Conservation (phyloP, 2,888 invertebrate genomes). For the Latrodectus elegans region DNA sequence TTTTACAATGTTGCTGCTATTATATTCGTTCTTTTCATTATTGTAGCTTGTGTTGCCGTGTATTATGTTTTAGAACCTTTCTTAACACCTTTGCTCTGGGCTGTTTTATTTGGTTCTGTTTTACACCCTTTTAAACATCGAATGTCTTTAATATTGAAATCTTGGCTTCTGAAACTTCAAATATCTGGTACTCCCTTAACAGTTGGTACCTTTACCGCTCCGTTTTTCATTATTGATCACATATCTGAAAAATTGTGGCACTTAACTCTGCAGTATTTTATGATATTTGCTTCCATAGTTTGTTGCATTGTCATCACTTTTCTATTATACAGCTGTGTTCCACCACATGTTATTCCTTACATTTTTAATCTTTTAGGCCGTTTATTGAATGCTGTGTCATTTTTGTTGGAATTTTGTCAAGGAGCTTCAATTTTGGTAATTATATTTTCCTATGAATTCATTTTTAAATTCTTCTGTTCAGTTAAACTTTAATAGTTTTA, state of each 20-base stretch:
- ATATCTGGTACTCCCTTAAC: conserved; percentile 76
- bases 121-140: conserved; percentile 95
- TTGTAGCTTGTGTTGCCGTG: conserved; percentile 76
- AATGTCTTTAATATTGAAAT: conserved; percentile 83
- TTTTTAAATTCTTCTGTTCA: no score
- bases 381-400: conserved; percentile 45
- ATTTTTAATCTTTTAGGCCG: conserved; percentile 78
- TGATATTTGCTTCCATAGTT: conserved; percentile 78
- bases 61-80: conserved; percentile 85
- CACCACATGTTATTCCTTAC: conserved; percentile 79
- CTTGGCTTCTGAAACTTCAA: conserved; percentile 81
- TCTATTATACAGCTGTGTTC: conserved; percentile 84
- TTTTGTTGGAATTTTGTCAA: conserved; percentile 61
- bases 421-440: conserved; percentile 59
- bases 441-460: no score
- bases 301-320: conserved; percentile 78
- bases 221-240: conserved; percentile 84
- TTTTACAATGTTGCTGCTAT: conserved; percentile 91
- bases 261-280: conserved; percentile 82
- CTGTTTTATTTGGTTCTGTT: conserved; percentile 95
- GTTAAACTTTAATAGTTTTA: no score
- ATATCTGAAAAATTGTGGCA: conserved; percentile 84
- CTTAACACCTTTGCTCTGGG: conserved; percentile 95
- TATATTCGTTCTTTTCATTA: conserved; percentile 81
- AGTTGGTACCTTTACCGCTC: conserved; percentile 77